A percentile compares a stretch with the other conserved stretches of the same genome.
Conservation (phyloP, 2,888 invertebrate species). For the Calephelis perditalis region DNA sequence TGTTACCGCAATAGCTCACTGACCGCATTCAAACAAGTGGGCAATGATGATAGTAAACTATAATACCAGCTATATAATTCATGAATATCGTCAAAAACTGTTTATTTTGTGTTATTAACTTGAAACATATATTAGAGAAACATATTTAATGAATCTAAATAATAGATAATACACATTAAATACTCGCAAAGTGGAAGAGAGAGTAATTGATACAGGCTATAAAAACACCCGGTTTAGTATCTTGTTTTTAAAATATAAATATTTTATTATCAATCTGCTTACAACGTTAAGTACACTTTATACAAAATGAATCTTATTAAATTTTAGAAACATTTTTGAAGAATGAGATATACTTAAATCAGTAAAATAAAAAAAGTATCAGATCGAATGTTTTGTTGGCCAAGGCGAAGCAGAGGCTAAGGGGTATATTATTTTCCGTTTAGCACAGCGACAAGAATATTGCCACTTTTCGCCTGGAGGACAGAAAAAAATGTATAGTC, state of each 20-base stretch:
- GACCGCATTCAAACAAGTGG: slow-evolving; percentile 3
- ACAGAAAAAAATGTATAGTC: too few relatives aligned
- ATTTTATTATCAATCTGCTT: background rate
- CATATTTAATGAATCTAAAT: background rate
- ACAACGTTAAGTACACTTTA: background rate
- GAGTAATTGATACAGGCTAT: slow-evolving; percentile 1
- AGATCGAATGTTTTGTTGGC: too few relatives aligned
- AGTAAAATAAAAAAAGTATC: too few relatives aligned
- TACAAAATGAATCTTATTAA: background rate
- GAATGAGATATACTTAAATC: background rate
- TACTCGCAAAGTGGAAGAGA: background rate
- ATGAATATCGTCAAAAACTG: background rate
- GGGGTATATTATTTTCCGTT: too few relatives aligned
- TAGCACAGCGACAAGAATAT: too few relatives aligned
- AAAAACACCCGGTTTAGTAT: slow-evolving; percentile 4
- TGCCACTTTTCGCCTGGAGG: too few relatives aligned
- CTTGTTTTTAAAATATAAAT: background rate
- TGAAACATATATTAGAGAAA: background rate
- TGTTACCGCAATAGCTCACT: background rate
- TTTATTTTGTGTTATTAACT: slow-evolving; percentile 2
- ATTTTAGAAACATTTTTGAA: background rate
- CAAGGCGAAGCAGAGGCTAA: too few relatives aligned
- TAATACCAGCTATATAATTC: background rate
- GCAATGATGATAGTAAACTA: background rate
- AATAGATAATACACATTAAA: background rate